Conservation (phyloP, 2,888 invertebrate genomes). For the Cosmia pyralina region DNA sequence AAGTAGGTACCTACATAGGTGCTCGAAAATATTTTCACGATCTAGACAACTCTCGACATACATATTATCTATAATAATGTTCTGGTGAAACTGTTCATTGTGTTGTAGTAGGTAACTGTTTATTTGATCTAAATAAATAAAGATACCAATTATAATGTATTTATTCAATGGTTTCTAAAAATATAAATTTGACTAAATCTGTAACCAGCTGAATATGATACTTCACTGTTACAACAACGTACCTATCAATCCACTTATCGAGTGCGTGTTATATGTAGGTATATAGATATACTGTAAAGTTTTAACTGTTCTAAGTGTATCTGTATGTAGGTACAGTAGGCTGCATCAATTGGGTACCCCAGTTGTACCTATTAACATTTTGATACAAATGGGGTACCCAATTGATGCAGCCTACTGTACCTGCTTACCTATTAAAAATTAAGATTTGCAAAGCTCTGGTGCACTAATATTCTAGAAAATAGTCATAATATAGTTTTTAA, state of each 20-base stretch:
- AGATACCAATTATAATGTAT: slow-evolving; percentile 6
- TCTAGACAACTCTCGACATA: not conserved
- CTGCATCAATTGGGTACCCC: no score
- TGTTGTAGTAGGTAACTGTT: not conserved
- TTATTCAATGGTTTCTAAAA: slow-evolving; percentile 3
- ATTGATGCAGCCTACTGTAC: no score
- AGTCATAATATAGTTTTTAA: not conserved
- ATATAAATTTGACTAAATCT: not conserved
- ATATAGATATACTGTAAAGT: not conserved
- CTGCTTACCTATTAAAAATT: no score
- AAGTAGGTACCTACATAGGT: not conserved
- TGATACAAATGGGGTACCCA: no score
- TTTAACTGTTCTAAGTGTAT: not conserved
- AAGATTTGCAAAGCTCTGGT: no score
- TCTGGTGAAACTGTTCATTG: slow-evolving; percentile 4
- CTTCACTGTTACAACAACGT: not conserved
- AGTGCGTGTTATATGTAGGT: not conserved
- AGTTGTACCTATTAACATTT: no score
- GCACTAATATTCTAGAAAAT: not conserved
- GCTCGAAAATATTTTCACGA: slow-evolving; percentile 9
- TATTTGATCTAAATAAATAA: slow-evolving; percentile 6
- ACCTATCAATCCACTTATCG: not conserved
- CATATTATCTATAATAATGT: not conserved
- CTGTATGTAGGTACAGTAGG: not conserved
- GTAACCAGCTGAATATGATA: not conserved